These are phyloP conservation scores for Drosophila orosa DNA, from an alignment of 1,140 invertebrate genomes.

Conservation along the genomic window DNA sequence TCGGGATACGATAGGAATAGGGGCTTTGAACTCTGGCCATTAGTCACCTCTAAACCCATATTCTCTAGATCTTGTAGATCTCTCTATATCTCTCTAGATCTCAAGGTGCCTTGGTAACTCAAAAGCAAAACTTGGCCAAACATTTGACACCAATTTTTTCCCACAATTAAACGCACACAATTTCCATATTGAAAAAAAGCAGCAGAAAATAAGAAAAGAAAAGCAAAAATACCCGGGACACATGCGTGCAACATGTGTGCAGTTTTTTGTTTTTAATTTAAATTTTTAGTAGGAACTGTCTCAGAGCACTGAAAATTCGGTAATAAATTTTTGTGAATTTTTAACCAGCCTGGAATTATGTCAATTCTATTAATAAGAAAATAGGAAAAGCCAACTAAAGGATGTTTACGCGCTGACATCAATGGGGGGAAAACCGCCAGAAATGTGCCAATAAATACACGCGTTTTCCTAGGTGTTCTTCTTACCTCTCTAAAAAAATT, in stretches of 20 bases:
- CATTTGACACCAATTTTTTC: slow-evolving; percentile 68
- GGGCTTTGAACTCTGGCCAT: slow-evolving; percentile 68
- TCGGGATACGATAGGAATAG: slow-evolving; percentile 11
- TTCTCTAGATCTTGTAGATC: background rate
- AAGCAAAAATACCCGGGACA: slow-evolving; percentile 24
- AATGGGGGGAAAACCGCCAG: slow-evolving; percentile 31
- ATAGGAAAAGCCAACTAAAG: slow-evolving; percentile 45
- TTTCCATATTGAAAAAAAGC: slow-evolving; percentile 38
- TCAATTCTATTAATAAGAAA: slow-evolving; percentile 76
- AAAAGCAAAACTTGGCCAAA: slow-evolving; percentile 48
- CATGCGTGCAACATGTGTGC: slow-evolving; percentile 76
- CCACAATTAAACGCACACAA: slow-evolving; percentile 57
- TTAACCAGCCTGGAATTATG: slow-evolving; percentile 71
- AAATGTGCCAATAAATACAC: slow-evolving; percentile 19
- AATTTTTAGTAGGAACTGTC: slow-evolving; percentile 35
- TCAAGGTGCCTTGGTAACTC: background rate
- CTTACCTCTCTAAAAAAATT: slow-evolving; percentile 14
- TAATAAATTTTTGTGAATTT: slow-evolving; percentile 60
- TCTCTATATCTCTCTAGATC: background rate
- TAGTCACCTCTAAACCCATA: slow-evolving; percentile 21
- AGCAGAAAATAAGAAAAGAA: background rate
- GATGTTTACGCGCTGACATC: slow-evolving; percentile 64
- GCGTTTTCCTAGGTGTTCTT: slow-evolving; percentile 1
- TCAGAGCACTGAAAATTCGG: slow-evolving; percentile 41
- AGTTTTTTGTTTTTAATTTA: slow-evolving; percentile 45